phyloP scores from a whole-genome alignment of 2,888 invertebrate species.

The Brenthis daphne region DNA sequence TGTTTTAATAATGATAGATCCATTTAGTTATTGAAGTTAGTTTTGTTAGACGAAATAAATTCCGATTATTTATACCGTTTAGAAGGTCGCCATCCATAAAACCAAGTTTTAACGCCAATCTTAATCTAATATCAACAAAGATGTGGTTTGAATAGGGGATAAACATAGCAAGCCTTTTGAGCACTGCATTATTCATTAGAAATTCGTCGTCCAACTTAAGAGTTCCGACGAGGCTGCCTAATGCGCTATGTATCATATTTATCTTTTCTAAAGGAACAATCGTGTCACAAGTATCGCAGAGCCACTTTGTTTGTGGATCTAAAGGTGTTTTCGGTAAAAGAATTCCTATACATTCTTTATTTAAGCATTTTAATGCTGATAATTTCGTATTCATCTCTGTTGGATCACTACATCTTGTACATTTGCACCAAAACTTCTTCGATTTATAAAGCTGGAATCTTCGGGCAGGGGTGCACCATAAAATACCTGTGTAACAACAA shows the following conservation, averaged over 20 bases:
- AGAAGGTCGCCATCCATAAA: constrained; percentile 52
- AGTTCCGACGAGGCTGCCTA: constrained; percentile 81
- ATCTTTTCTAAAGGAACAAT: constrained; percentile 69
- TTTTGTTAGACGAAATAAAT: constrained; percentile 21
- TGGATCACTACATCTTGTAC: constrained; percentile 84
- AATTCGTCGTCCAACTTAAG: constrained; percentile 72
- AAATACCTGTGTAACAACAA: constrained; percentile 84
- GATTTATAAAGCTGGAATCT: constrained; percentile 82
- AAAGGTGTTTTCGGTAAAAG: constrained; percentile 79
- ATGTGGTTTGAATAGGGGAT: constrained; percentile 67
- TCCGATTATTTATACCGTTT: constrained; percentile 55
- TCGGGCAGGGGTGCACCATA: constrained; percentile 85
- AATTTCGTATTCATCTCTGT: constrained; percentile 83
- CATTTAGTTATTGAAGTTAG: constrained; percentile 25
- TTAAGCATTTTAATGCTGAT: constrained; percentile 78
- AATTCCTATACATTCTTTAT: constrained; percentile 75
- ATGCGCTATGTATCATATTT: constrained; percentile 64
- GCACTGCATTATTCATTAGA: constrained; percentile 62
- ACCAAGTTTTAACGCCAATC: constrained; percentile 62
- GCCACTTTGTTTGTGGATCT: constrained; percentile 75
- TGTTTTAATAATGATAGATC: constrained; percentile 24
- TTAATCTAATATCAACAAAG: constrained; percentile 64
- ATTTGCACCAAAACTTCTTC: constrained; percentile 86
- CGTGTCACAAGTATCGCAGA: constrained; percentile 78
- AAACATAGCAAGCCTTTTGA: constrained; percentile 61